Evolutionary conservation across 2,113 vertebrate genomes (phyloP).

Genomic region (Onychostruthus taczanowskii): DNA sequence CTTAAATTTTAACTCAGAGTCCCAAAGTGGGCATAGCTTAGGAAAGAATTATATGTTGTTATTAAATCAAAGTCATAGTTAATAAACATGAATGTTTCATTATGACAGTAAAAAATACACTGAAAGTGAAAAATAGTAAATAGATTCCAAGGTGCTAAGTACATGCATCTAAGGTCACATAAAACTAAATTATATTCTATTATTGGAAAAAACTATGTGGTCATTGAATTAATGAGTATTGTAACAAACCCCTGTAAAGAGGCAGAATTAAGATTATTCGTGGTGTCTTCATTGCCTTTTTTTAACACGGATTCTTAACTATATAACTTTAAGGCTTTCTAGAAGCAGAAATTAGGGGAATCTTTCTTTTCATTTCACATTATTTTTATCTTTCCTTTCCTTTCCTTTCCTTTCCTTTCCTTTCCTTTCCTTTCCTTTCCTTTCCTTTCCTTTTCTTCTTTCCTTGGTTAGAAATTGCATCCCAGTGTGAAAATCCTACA

Average conservation of each 20-base stretch:
- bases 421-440: neutral
- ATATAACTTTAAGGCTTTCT: neutral
- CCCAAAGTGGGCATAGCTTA: neutral
- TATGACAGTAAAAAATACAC: neutral
- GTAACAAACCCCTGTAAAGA: neutral
- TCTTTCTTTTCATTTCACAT: rapidly evolving
- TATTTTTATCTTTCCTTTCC: rapidly evolving
- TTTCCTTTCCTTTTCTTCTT: too few species aligned
- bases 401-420: too few species aligned
- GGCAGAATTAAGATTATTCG: neutral
- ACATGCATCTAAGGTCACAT: neutral
- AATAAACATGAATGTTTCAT: neutral
- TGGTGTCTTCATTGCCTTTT: neutral
- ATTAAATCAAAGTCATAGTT: neutral
- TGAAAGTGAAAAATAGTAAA: neutral
- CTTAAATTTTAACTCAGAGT: neutral
- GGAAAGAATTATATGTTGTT: neutral
- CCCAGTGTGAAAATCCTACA: neutral
- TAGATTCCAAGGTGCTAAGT: neutral
- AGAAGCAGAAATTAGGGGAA: neutral
- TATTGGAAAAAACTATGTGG: neutral
- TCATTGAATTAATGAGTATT: neutral
- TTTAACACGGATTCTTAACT: neutral
- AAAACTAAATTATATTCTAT: neutral
- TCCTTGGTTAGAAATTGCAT: neutral